Evolutionary conservation across 2,888 invertebrate genomes (phyloP), one percentile per base, ranked within the genome.

Genomic region (Lasioglossum villosulum): DNA sequence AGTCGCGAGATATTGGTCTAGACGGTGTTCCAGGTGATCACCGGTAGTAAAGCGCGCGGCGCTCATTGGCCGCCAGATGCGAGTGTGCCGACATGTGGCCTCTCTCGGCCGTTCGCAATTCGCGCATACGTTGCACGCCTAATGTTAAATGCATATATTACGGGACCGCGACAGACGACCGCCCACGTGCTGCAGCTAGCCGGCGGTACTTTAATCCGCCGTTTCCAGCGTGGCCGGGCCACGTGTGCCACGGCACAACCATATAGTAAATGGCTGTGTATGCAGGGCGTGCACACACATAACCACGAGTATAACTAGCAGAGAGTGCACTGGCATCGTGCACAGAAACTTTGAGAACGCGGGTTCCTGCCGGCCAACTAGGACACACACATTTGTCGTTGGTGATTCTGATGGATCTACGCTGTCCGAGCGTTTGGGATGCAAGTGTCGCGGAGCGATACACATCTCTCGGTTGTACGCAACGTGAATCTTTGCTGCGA

Each of bases 171-270:
- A 82, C 82, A 73, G 87, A 80, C 83, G 52, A 52, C 52, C 88
- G 89, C 90, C 91, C 91, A 86, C 90, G 90, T 90, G 86, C 83
- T 74, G 74, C 45, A n/a, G 66, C 66, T 66, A 66, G 63, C 66
- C 79, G 83, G 75, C 70, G 70, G 88, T 79, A 77, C 86, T 92
- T 89, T 92, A 90, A 92, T 90, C 90, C 74, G 86, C 78, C 82
- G 80, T 80, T 84, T 63, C 72, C 63, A 70, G 63, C 16, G 82
- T 76, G 66, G 75, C 75, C 39, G 12, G 16, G 27, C 59, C 59
- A 59, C 59, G 59, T 59, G 59, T 59, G 59, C 14, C 27, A 27
- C 27, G 59, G 2, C 5, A 14, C 14, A 5, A 59, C 6, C 59
- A 1, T n/a, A 27, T 12, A 14, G 16, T 1, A 6, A 5, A n/a